Evolutionary conservation across 2,797 vertebrate species (phyloP).

Genomic region (Mastacembelus armatus): DNA sequence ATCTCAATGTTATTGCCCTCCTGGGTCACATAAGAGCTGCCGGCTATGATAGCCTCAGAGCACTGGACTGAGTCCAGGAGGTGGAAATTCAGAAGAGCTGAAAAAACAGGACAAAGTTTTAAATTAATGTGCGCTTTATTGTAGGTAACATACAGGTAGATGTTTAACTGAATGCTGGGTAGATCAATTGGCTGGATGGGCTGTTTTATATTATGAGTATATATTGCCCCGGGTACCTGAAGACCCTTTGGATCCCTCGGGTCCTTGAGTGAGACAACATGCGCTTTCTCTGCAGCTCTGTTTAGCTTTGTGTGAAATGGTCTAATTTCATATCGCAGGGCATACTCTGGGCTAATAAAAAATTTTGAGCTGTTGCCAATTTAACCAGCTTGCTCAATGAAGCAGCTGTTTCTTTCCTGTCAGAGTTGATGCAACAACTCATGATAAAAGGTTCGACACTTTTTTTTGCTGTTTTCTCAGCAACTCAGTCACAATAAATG

Average conservation of each 20-base stretch:
- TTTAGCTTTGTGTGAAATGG: slow-evolving; percentile 46
- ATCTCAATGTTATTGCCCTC: slow-evolving; percentile 94
- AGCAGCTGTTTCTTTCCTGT: slow-evolving; percentile 66
- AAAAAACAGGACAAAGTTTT: slow-evolving; percentile 25
- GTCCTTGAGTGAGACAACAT: slow-evolving; percentile 44
- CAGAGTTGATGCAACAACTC: background rate
- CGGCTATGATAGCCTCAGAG: slow-evolving; percentile 94
- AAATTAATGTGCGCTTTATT: slow-evolving; percentile 1
- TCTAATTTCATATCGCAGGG: slow-evolving; percentile 50
- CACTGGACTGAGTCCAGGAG: slow-evolving; percentile 93
- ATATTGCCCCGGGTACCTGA: slow-evolving; percentile 47
- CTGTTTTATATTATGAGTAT: slow-evolving; percentile 20
- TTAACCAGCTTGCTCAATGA: slow-evolving; percentile 43
- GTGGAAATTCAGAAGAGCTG: slow-evolving; percentile 95
- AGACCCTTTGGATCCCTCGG: slow-evolving; percentile 72
- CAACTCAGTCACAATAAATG: too few relatives aligned
- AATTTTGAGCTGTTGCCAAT: slow-evolving; percentile 38
- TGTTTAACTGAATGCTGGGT: slow-evolving; percentile 22
- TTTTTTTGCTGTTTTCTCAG: background rate
- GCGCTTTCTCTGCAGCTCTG: slow-evolving; percentile 32
- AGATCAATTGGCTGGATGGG: background rate
- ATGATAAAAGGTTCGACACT: background rate
- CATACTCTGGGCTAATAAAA: slow-evolving; percentile 56
- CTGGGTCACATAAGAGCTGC: slow-evolving; percentile 90
- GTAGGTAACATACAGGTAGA: too few relatives aligned